Base-by-base conservation (phyloP, 2,888 invertebrate genomes). In the Sarcophaga carnaria region DNA sequence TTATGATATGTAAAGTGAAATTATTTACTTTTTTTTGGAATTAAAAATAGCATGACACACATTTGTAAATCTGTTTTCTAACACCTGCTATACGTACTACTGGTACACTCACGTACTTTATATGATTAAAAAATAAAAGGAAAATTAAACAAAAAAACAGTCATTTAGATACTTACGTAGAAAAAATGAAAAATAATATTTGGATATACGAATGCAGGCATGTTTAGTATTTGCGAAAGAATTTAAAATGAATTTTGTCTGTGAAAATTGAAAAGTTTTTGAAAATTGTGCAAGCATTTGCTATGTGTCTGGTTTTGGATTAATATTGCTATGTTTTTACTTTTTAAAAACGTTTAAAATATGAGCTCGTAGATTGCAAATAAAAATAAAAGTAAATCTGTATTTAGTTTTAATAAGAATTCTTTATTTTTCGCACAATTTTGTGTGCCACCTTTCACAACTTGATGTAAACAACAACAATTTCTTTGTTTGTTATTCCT, bases 171-270 rank as follows among this genome's bases (percentile, higher is more conserved):
- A 6, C 37, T 67, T 67, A 27, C 8, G 8, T 62, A 59, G 17
- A 59, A 59, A 59, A 12, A 67, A 37, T 67, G n/a, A 27, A 27
- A 27, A 27, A 27, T 27, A 27, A 27, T 6, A 6, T 27, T 27
- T 27, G 27, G 27, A 27, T 27, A 27, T 63, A 8, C 47, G 20
- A 47, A 54, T 25, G 47, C 37, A 54, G 3, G 64, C n/a, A 12
- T 20, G 25, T 49, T 27, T 27, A 27, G 47, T 75, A 17, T 63
- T 25, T 59, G 72, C 67, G 20, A 81, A 63, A 60, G 37, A 54
- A 63, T 76, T 82, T 81, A 63, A 64, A 54, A 63, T 67, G 67
- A 79, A 79, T 69, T 79, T 83, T 79, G 75, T 79, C 63, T 79
- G 11, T 79, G 79, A 5, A 37, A 37, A 37, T 37, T 37, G 37